phyloP scores from a whole-genome alignment of 2,113 vertebrate genomes.

The Ahaetulla prasina region DNA sequence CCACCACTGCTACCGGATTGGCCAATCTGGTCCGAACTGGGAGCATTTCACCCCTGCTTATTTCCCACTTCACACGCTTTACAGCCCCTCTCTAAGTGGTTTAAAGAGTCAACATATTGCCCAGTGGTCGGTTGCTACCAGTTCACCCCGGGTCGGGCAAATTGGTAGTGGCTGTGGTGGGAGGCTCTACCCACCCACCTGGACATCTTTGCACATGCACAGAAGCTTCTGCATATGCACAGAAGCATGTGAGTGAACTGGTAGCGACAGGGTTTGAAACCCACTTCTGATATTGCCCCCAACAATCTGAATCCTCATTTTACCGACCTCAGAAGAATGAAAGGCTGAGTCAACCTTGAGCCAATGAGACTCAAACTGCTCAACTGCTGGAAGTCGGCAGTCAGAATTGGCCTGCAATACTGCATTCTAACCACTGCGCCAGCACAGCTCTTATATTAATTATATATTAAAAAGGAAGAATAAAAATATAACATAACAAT shows the following conservation, averaged over 20 bases:
- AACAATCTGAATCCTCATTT: not conserved
- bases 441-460: not conserved
- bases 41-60: no score
- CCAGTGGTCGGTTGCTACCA: no score
- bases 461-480: not conserved
- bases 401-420: not conserved
- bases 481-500: not conserved
- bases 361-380: not conserved
- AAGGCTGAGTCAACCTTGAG: not conserved
- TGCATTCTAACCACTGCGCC: not conserved
- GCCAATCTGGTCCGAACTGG: no score
- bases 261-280: no score
- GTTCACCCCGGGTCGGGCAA: no score
- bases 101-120: not conserved
- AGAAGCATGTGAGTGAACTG: no score
- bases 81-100: not conserved
- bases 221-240: no score
- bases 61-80: not conserved
- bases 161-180: no score
- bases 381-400: not conserved
- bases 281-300: not conserved
- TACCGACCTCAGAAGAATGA: not conserved
- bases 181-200: no score
- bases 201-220: no score
- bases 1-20: no score